These are phyloP conservation scores for Platycnemis pennipes DNA, from an alignment of 2,888 invertebrate genomes.

Conservation along the genomic window DNA sequence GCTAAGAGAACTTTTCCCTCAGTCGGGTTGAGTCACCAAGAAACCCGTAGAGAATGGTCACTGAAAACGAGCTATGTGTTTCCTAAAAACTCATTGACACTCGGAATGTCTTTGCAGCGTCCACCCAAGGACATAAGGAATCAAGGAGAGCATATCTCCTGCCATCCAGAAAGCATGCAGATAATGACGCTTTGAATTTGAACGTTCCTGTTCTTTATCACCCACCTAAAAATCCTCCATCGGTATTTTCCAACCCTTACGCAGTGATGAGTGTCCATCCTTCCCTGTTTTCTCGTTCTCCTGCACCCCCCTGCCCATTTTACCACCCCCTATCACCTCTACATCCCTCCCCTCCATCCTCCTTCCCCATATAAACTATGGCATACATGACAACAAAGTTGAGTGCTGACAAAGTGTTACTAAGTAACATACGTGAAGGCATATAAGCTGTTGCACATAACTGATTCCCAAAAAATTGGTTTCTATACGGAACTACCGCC, in stretches of 20 bases:
- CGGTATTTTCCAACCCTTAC: neutral
- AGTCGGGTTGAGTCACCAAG: neutral
- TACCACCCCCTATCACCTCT: neutral
- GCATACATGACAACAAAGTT: constrained; percentile 2
- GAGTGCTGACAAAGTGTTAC: neutral
- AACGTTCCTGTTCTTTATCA: too few relatives aligned
- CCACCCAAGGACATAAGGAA: neutral
- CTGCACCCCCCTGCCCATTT: neutral
- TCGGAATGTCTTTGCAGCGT: neutral
- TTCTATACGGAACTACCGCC: neutral
- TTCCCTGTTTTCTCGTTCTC: neutral
- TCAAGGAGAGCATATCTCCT: too few relatives aligned
- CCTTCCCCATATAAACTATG: constrained; percentile 4
- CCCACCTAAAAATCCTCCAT: neutral
- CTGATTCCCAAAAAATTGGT: neutral
- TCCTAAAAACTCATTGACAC: neutral
- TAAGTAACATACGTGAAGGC: neutral
- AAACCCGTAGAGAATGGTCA: neutral
- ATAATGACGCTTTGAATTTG: too few relatives aligned
- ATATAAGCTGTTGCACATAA: neutral
- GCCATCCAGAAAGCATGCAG: too few relatives aligned
- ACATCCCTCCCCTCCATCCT: neutral
- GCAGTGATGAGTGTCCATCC: neutral
- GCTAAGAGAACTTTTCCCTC: neutral
- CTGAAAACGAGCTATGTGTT: neutral